Evolutionary conservation across 2,888 invertebrate species (phyloP), one percentile per base, ranked within the genome.

Genomic region (Colletes collaris): DNA sequence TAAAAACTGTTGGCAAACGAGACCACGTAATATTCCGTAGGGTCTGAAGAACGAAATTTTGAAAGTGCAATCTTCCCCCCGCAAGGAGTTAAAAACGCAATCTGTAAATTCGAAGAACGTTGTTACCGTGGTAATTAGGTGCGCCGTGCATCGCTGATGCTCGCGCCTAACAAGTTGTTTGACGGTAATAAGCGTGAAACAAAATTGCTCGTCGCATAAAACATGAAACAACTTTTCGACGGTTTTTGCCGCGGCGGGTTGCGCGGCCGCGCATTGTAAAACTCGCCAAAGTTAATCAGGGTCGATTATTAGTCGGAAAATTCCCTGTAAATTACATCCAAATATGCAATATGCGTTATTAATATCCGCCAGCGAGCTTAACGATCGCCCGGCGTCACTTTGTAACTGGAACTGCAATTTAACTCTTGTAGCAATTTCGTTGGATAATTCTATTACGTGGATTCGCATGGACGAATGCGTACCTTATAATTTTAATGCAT

Each of bases 101-200:
- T 58, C 8, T 10, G 67, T 55, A 75, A 75, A 76, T 62, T 67
- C n/a, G n/a, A 49, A 52, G 49, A 13, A 40, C 60, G 55, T 7
- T 44, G 79, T 78, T 81, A 78, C 78, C 56, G 58, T 64, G 19
- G 63, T 74, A 73, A 81, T 76, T 72, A 53, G 68, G 16, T 52
- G 70, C 52, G 3, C 13, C 6, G 8, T 27, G 46, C 59, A 52
- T 65, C 62, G 72, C 56, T 53, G 60, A 35, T 56, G 65, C 60
- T 52, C n/a, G 53, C 59, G 66, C 4, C 66, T 70, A 81, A 74
- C 74, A 70, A 78, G 68, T 76, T 71, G 73, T 62, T 66, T 69
- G 50, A 62, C 67, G 46, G 70, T 67, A 70, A 71, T 79, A 78
- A 75, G 69, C 76, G 70, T 27, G 76, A 60, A 78, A 78, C 75